Base-by-base conservation (phyloP, 1,140 invertebrate genomes). In the Coenobita brevimanus region DNA sequence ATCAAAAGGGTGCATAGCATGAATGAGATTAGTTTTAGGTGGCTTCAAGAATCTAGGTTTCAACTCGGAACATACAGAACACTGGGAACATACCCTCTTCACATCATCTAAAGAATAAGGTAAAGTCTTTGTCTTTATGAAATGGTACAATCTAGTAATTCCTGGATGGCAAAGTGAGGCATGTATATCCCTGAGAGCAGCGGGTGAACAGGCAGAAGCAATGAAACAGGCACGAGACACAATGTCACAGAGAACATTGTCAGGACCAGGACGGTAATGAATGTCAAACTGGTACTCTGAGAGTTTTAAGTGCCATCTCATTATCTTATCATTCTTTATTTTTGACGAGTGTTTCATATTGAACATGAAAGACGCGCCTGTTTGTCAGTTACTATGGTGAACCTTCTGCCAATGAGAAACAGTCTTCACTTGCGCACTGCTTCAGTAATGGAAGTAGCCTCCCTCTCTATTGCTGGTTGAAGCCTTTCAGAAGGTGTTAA, bases 301-400 rank as follows among this genome's bases (percentile, higher is more conserved):
- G 0, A 76, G 73, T 27, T 76, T 38, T 4, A 76, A 8, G n/a
- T 21, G 41, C 73, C 38, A 76, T 41, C 38, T 41, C 3, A 76
- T 21, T 38, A 46, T 46, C 38, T 76, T 79, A 30, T n/a, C n/a
- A n/a, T n/a, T n/a, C n/a, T n/a, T 2, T 13, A 60, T 79, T 57
- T 57, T 79, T 17, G 43, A 50, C 13, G 50, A 60, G 21, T 79
- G 76, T 1, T 3, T 13, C 21, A 36, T 30, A n/a, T 78, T 46
- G 27, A 79, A 57, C 50, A 79, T 79, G 46, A 79, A 79, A 24
- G 76, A 79, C n/a, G n/a, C n/a, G n/a, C n/a, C n/a, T 1, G 50
- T 21, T 79, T 24, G 50, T 79, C 46, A 4, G 76, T 79, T 0
- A 79, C 3, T 30, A 79, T 38, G 24, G 76, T 79, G n/a, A 60